phyloP scores from a whole-genome alignment of 2,113 vertebrate genomes.

The Muntiacus muntjak region DNA sequence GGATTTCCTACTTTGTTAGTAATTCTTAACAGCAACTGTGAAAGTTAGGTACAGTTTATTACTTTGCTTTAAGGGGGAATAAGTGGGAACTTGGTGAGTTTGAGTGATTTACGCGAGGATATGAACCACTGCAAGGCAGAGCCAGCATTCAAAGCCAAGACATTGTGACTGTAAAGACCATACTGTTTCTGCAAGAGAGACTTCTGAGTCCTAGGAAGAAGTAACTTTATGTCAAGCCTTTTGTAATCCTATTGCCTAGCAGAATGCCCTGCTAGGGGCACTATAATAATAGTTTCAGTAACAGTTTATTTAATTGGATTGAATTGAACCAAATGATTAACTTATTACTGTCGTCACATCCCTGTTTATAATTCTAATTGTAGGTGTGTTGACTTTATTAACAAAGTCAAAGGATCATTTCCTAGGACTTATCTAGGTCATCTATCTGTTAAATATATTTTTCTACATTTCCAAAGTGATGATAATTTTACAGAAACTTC shows the following conservation, averaged over 20 bases:
- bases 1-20: neutral
- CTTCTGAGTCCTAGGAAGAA: neutral
- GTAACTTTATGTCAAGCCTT: neutral
- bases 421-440: neutral
- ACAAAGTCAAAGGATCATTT: slow-evolving; percentile 7
- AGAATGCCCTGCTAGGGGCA: neutral
- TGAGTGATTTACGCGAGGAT: neutral
- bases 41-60: neutral
- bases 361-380: slow-evolving; percentile 1
- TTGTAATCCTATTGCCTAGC: neutral
- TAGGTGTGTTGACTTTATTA: neutral
- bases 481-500: neutral
- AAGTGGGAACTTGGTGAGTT: neutral
- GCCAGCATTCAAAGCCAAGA: neutral
- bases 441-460: slow-evolving; percentile 7
- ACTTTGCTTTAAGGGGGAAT: neutral
- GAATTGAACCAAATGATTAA: neutral
- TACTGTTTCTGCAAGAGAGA: neutral
- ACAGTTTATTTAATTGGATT: slow-evolving; percentile 14
- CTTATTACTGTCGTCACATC: neutral
- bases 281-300: neutral
- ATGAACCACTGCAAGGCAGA: neutral
- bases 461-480: neutral
- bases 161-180: neutral
- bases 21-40: neutral